A percentile compares a stretch with the other conserved stretches of the same genome.
These are phyloP conservation scores for Mus spicilegus DNA, from an alignment of 2,113 vertebrate genomes.

Conservation along the genomic window DNA sequence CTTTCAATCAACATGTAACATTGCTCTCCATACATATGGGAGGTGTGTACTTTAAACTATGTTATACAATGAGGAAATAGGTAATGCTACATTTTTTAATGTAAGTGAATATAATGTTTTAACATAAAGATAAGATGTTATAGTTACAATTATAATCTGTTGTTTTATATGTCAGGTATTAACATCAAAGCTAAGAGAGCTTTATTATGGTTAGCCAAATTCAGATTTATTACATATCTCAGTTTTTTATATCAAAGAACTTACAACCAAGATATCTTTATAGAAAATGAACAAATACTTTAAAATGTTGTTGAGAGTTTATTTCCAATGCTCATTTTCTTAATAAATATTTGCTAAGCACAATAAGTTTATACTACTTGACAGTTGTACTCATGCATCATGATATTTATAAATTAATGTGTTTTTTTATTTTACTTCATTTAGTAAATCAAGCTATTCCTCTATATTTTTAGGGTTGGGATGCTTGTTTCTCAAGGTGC, in stretches of 20 bases:
- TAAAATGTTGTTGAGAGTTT: neutral
- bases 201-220: neutral
- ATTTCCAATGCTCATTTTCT: neutral
- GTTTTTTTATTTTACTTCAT: neutral
- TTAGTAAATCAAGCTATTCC: neutral
- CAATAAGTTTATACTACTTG: neutral
- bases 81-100: neutral
- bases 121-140: neutral
- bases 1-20: neutral
- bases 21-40: neutral
- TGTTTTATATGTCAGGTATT: neutral
- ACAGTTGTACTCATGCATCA: neutral
- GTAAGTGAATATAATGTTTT: neutral
- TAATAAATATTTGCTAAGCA: neutral
- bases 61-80: neutral
- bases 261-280: neutral
- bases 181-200: neutral
- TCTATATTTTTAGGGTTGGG: neutral
- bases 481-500: accelerated
- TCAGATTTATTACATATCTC: neutral
- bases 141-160: neutral
- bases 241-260: neutral
- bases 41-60: neutral
- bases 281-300: neutral
- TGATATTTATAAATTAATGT: neutral